phyloP scores from a whole-genome alignment of 1,140 invertebrate species.

The Himalopsyche phryganea region DNA sequence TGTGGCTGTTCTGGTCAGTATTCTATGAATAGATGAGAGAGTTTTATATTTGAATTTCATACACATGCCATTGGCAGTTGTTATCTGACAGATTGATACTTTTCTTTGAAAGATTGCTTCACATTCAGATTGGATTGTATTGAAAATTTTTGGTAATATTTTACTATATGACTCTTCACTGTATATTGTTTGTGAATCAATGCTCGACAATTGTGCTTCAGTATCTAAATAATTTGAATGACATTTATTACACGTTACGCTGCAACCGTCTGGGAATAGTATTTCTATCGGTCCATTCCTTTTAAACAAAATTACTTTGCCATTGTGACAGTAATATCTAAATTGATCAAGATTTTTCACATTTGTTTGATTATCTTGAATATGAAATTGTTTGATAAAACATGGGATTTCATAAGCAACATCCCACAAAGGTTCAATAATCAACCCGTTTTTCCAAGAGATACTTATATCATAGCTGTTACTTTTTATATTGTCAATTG shows the following conservation, averaged over 20 bases:
- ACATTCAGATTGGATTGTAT: not conserved
- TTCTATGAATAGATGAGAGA: conserved; percentile 1
- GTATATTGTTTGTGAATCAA: conserved; percentile 34
- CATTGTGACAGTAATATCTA: conserved; percentile 42
- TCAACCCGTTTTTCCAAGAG: conserved; percentile 52
- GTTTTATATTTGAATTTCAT: conserved; percentile 2
- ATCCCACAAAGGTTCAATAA: conserved; percentile 47
- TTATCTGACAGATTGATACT: conserved; percentile 2
- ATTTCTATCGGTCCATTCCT: conserved; percentile 39
- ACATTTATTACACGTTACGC: conserved; percentile 39
- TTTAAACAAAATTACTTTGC: conserved; percentile 47
- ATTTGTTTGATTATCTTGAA: conserved; percentile 18
- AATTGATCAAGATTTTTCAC: conserved; percentile 39
- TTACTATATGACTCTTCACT: conserved; percentile 40
- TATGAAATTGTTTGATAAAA: conserved; percentile 50
- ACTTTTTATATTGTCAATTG: conserved; percentile 18
- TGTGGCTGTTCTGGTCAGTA: conserved; percentile 32
- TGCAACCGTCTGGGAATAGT: conserved; percentile 39
- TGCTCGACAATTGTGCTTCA: conserved; percentile 24
- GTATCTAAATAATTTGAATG: not conserved
- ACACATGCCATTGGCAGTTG: not conserved
- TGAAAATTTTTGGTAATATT: not conserved
- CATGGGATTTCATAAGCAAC: conserved; percentile 42
- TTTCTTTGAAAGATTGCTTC: not conserved
- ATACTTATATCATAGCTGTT: conserved; percentile 35